Conservation (phyloP, 2,797 vertebrate genomes). For the Chanos chanos region DNA sequence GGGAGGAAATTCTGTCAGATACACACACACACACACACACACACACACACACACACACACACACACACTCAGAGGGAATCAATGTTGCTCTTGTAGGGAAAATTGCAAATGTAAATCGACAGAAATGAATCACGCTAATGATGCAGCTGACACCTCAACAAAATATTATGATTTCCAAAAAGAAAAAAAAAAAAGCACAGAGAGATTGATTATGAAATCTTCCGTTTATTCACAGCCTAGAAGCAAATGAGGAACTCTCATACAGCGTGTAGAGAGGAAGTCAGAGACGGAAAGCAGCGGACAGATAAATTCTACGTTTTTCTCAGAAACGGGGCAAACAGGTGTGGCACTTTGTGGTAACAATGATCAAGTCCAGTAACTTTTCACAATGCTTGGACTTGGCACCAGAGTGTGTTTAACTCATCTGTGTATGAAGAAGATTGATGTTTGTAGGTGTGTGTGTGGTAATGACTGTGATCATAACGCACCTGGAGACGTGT, state of each 20-base stretch:
- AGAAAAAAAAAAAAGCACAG: constrained; percentile 62
- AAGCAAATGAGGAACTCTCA: constrained; percentile 49
- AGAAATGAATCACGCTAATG: constrained; percentile 83
- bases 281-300: constrained; percentile 7
- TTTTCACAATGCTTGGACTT: constrained; percentile 40
- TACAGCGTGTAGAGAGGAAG: constrained; percentile 32
- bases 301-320: too few species aligned
- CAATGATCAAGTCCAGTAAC: constrained; percentile 15
- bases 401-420: constrained; percentile 7
- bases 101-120: constrained; percentile 78
- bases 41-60: too few species aligned
- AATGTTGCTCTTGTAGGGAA: constrained; percentile 75
- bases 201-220: constrained; percentile 80
- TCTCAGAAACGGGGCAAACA: constrained; percentile 32
- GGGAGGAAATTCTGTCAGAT: constrained; percentile 74
- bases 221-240: constrained; percentile 73
- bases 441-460: constrained; percentile 38
- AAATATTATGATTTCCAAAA: constrained; percentile 79
- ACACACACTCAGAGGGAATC: constrained; percentile 60
- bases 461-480: constrained; percentile 32
- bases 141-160: constrained; percentile 76
- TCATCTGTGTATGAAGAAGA: constrained; percentile 18
- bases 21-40: constrained; percentile 45
- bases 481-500: constrained; percentile 50
- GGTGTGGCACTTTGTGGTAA: constrained; percentile 40